Evolutionary conservation across 2,888 invertebrate species (phyloP).

Genomic region (Ectemnius cavifrons): DNA sequence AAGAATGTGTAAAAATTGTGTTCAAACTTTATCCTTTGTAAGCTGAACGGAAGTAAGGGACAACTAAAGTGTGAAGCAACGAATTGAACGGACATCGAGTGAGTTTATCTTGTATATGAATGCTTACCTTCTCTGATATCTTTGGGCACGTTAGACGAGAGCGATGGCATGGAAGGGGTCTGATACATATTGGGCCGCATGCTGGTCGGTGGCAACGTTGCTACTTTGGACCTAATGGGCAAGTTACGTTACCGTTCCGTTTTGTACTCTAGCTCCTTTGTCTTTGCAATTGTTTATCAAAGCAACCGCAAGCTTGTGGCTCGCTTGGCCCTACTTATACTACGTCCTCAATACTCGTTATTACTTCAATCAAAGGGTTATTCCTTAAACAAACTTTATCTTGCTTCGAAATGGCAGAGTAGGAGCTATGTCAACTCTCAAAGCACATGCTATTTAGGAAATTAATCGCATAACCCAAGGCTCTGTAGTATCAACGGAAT

Average conservation of each 20-base stretch:
- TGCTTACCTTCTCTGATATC: slow-evolving; percentile 75
- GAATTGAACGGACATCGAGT: slow-evolving; percentile 48
- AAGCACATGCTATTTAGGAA: slow-evolving; percentile 1
- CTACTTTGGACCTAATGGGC: slow-evolving; percentile 71
- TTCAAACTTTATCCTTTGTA: slow-evolving; percentile 45
- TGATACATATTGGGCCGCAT: slow-evolving; percentile 73
- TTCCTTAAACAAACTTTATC: not conserved
- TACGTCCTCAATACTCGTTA: not conserved
- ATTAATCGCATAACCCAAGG: not conserved
- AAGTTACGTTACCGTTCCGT: slow-evolving; percentile 9
- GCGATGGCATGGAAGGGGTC: slow-evolving; percentile 72
- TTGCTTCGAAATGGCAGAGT: not conserved
- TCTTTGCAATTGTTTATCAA: not conserved
- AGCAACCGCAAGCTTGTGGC: not conserved
- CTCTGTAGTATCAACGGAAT: not conserved
- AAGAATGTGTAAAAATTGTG: slow-evolving; percentile 63
- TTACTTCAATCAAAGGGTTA: not conserved
- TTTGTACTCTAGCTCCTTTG: not conserved
- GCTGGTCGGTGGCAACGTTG: slow-evolving; percentile 70
- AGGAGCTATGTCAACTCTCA: not conserved
- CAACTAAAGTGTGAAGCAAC: slow-evolving; percentile 49
- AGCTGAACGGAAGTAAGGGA: slow-evolving; percentile 50
- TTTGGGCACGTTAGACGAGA: slow-evolving; percentile 71
- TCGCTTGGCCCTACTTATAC: no score
- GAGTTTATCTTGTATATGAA: slow-evolving; percentile 2